These are phyloP conservation scores for Silurus asotus DNA, from an alignment of 2,113 vertebrate genomes.

Conservation along the genomic window DNA sequence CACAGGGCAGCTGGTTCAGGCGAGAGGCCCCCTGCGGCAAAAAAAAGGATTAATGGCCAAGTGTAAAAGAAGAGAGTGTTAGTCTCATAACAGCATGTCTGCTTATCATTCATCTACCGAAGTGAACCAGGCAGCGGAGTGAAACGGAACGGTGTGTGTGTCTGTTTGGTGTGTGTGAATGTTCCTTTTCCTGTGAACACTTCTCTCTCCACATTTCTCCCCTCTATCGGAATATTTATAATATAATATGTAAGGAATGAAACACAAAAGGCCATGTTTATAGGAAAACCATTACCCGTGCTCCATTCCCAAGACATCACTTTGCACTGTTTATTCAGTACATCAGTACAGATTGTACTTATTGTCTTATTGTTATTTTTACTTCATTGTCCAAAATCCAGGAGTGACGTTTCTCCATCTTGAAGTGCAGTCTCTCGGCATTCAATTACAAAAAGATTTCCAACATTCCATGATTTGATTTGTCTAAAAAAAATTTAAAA, in stretches of 20 bases:
- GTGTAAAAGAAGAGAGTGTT: slow-evolving; percentile 38
- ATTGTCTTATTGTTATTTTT: not conserved
- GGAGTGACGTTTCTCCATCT: not conserved
- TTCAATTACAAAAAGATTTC: not conserved
- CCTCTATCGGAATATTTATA: not conserved
- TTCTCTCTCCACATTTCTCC: not conserved
- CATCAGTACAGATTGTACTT: not conserved
- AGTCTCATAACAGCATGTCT: slow-evolving; percentile 41
- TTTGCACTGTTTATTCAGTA: not conserved
- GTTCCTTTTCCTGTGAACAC: not conserved
- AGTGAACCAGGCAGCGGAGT: slow-evolving; percentile 1
- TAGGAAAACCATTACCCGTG: not conserved
- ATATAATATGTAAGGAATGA: not conserved
- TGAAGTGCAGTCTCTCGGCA: not conserved
- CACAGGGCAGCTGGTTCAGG: slow-evolving; percentile 16
- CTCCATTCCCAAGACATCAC: not conserved
- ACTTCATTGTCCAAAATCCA: not conserved
- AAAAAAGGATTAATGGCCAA: slow-evolving; percentile 50
- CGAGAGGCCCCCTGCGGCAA: slow-evolving; percentile 35
- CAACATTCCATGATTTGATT: not conserved
- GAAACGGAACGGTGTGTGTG: not conserved
- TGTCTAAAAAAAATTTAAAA: not conserved
- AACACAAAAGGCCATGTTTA: no score
- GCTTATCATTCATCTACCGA: slow-evolving; percentile 43
- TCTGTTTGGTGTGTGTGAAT: not conserved